A percentile compares a stretch with the other conserved stretches of the same genome.
Conservation (phyloP, 2,888 invertebrate genomes). For the Dicyrtoma fusca region DNA sequence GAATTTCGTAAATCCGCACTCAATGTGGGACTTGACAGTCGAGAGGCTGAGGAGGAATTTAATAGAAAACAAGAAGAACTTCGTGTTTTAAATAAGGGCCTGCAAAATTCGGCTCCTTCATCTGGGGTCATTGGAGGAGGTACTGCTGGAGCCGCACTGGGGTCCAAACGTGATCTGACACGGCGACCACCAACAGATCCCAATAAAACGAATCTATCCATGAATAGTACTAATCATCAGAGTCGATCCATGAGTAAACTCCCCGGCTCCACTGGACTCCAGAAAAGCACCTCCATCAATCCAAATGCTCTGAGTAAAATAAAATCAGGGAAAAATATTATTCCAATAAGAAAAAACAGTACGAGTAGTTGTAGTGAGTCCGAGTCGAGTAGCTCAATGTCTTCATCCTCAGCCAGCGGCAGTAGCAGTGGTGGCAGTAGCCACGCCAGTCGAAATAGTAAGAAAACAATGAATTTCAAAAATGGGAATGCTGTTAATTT, state of each 20-base stretch:
- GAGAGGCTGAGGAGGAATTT: constrained; percentile 55
- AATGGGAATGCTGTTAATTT: constrained; percentile 17
- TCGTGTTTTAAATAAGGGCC: constrained; percentile 19
- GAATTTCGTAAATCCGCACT: constrained; percentile 75
- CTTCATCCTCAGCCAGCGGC: constrained; percentile 20
- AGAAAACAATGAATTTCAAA: constrained; percentile 19
- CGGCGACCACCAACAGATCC: constrained; percentile 63
- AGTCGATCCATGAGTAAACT: constrained; percentile 42
- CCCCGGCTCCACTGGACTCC: constrained; percentile 34
- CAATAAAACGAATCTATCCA: constrained; percentile 43
- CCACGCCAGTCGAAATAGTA: constrained; percentile 9
- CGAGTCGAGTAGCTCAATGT: constrained; percentile 46
- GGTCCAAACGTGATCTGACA: constrained; percentile 59
- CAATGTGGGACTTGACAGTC: constrained; percentile 66
- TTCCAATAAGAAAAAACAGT: constrained; percentile 49
- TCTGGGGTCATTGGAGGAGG: too few relatives aligned
- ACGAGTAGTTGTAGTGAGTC: constrained; percentile 49
- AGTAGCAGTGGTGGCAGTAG: constrained; percentile 15
- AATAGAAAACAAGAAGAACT: constrained; percentile 57
- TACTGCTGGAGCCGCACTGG: not conserved
- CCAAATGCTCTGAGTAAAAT: constrained; percentile 38
- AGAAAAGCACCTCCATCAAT: constrained; percentile 30
- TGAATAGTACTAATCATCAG: constrained; percentile 17
- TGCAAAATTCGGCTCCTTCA: not conserved
- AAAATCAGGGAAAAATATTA: constrained; percentile 51